Percentiles rank a stretch among this genome's conserved stretches.
Conservation (phyloP, 2,797 vertebrate species). For the Poeciliopsis paucimaculata region DNA sequence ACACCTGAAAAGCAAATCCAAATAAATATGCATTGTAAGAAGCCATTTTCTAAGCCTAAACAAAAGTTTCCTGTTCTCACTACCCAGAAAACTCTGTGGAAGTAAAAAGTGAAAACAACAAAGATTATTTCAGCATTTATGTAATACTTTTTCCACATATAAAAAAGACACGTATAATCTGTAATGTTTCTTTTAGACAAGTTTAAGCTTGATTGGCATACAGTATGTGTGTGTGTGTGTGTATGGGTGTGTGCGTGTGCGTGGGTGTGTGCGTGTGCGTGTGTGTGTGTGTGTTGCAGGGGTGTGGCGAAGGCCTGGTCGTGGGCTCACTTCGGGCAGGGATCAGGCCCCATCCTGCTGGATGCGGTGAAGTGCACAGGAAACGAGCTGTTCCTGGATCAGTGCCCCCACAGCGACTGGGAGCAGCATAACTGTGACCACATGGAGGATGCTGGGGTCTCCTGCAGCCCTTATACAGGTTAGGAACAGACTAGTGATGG, state of each 20-base stretch:
- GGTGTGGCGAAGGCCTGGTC: conserved; percentile 87
- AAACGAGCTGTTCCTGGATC: conserved; percentile 89
- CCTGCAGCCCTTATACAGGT: conserved; percentile 88
- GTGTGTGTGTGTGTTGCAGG: conserved; percentile 65
- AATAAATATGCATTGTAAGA: background rate
- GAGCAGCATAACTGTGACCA: conserved; percentile 96
- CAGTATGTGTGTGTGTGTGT: conserved; percentile 11
- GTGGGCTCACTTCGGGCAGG: conserved; percentile 89
- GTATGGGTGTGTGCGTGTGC: conserved; percentile 25
- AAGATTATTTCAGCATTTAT: background rate
- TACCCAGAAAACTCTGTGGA: background rate
- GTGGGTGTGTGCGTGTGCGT: conserved; percentile 25
- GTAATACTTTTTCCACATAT: background rate
- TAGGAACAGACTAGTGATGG: background rate
- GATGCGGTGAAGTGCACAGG: conserved; percentile 91
- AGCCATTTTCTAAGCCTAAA: background rate
- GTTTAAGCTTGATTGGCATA: background rate
- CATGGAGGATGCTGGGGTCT: conserved; percentile 91
- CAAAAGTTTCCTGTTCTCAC: background rate
- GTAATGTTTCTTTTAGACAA: background rate
- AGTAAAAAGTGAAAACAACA: background rate
- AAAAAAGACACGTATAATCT: background rate
- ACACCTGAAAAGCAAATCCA: background rate
- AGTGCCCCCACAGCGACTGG: conserved; percentile 91
- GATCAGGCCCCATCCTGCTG: conserved; percentile 88